Percentiles rank a stretch among this genome's conserved stretches.
Evolutionary conservation across 2,888 invertebrate genomes (phyloP).

Genomic region (Thecocarcelia acutangulata): DNA sequence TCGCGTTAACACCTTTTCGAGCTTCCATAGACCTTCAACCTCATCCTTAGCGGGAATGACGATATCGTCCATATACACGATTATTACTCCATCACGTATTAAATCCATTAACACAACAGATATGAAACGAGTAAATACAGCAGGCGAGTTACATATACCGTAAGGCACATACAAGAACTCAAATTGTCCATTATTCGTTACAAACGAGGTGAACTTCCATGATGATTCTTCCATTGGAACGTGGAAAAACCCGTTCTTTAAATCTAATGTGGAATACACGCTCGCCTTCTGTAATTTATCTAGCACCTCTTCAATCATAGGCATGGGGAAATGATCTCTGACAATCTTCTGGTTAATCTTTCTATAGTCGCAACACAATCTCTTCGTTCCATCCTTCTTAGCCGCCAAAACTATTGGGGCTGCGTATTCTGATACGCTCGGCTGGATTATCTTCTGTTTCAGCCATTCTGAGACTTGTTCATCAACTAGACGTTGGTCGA

Average conservation of each 20-base stretch:
- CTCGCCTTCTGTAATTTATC: too few relatives aligned
- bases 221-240: slow-evolving; percentile 67
- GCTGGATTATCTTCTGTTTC: slow-evolving; percentile 59
- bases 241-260: slow-evolving; percentile 71
- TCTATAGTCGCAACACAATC: too few relatives aligned
- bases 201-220: slow-evolving; percentile 72
- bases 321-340: slow-evolving; percentile 69
- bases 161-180: slow-evolving; percentile 70
- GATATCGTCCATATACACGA: too few relatives aligned
- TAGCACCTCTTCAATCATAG: slow-evolving; percentile 67
- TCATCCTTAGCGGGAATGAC: too few relatives aligned
- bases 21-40: too few relatives aligned
- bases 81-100: too few relatives aligned
- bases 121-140: slow-evolving; percentile 64
- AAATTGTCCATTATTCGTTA: slow-evolving; percentile 71
- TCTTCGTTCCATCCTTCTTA: slow-evolving; percentile 67
- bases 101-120: slow-evolving; percentile 39
- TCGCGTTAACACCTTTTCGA: neutral
- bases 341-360: slow-evolving; percentile 65
- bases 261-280: slow-evolving; percentile 70
- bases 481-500: slow-evolving; percentile 42
- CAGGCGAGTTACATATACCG: slow-evolving; percentile 68
- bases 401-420: slow-evolving; percentile 59
- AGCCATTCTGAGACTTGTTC: slow-evolving; percentile 54
- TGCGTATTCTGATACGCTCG: slow-evolving; percentile 51